Conservation (phyloP, 2,888 invertebrate genomes). For the Lasioglossum oenotherae region DNA sequence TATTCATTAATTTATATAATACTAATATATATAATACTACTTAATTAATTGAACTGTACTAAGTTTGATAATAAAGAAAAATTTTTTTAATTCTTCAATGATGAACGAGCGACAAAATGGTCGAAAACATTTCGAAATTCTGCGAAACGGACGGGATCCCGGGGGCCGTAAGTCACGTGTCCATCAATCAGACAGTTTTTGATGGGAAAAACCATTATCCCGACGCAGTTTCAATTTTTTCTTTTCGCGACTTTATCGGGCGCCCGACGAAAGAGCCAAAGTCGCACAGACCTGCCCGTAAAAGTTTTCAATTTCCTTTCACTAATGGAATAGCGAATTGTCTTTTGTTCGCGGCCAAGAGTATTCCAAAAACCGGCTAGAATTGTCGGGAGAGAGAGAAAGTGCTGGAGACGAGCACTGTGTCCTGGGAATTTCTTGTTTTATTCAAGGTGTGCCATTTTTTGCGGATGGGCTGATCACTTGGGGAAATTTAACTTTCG, state of each 20-base stretch:
- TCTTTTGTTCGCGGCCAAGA: conserved; percentile 50
- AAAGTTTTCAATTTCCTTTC: conserved; percentile 60
- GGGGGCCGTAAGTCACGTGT: background rate
- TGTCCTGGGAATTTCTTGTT: conserved; percentile 73
- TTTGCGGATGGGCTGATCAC: conserved; percentile 15
- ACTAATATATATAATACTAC: too few species aligned
- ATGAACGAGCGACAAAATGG: background rate
- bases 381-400: background rate
- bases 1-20: too few species aligned
- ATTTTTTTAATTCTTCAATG: background rate
- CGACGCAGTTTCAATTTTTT: background rate
- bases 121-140: background rate
- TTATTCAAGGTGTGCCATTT: conserved; percentile 72
- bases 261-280: background rate
- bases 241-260: background rate
- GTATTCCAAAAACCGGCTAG: conserved; percentile 41
- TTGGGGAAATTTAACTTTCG: background rate
- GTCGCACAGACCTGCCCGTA: conserved; percentile 5
- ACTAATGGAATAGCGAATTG: conserved; percentile 47
- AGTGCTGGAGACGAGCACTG: conserved; percentile 7
- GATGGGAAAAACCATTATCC: conserved; percentile 10
- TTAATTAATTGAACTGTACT: background rate
- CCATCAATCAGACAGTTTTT: background rate
- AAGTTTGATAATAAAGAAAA: background rate
- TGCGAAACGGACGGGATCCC: background rate